Conservation (phyloP, 2,797 vertebrate genomes). For the Paratrypauchen microcephalus region DNA sequence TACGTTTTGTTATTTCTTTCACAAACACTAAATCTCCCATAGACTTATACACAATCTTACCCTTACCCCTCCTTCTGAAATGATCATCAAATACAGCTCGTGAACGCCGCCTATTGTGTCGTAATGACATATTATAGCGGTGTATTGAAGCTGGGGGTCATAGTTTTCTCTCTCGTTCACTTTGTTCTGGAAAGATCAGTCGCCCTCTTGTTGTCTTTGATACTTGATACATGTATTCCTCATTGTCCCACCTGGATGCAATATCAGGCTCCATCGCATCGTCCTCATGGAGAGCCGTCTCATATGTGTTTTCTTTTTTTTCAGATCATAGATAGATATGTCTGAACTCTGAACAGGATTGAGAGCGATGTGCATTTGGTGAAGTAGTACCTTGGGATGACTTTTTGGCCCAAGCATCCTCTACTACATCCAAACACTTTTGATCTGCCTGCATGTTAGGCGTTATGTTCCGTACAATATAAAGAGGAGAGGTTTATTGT, state of each 20-base stretch:
- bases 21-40: too few species aligned
- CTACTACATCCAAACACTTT: conserved; percentile 25
- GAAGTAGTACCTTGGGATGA: conserved; percentile 41
- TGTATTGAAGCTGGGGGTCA: conserved; percentile 65
- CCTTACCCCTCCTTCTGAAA: too few species aligned
- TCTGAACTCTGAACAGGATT: conserved; percentile 43
- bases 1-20: too few species aligned
- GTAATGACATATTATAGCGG: conserved; percentile 79
- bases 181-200: conserved; percentile 67
- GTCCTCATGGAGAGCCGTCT: conserved; percentile 41
- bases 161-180: conserved; percentile 46
- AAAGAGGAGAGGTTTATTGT: not conserved
- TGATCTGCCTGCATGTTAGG: conserved; percentile 10
- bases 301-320: conserved; percentile 29
- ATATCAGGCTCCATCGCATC: conserved; percentile 44
- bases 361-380: conserved; percentile 52
- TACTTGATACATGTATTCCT: conserved; percentile 70
- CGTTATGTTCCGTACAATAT: not conserved
- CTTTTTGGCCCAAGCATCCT: conserved; percentile 38
- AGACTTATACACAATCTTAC: too few species aligned
- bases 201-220: conserved; percentile 55
- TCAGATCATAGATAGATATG: conserved; percentile 32
- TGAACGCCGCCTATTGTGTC: conserved; percentile 55
- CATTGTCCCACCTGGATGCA: conserved; percentile 69
- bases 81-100: too few species aligned